Conservation (phyloP, 1,140 invertebrate genomes). For the Helicoverpa zea region DNA sequence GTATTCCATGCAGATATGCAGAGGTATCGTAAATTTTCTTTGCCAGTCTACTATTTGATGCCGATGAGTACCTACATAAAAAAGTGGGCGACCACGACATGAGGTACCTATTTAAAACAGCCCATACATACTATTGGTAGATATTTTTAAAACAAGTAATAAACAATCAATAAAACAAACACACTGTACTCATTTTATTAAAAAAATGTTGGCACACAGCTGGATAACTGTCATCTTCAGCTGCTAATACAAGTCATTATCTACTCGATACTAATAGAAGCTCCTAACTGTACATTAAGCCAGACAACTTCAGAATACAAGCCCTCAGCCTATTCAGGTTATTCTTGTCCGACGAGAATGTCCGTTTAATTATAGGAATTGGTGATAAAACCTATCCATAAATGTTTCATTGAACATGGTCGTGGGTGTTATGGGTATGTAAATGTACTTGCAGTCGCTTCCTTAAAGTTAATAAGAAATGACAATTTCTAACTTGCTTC, state of each 20-base stretch:
- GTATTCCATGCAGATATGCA: too few relatives aligned
- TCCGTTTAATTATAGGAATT: conserved; percentile 29
- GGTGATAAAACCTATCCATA: conserved; percentile 1
- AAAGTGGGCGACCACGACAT: too few relatives aligned
- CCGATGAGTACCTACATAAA: too few relatives aligned
- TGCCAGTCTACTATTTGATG: too few relatives aligned
- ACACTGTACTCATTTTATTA: too few relatives aligned
- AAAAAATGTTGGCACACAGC: background rate
- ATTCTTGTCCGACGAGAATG: conserved; percentile 13
- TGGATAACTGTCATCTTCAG: background rate
- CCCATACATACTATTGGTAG: too few relatives aligned
- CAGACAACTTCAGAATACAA: conserved; percentile 7
- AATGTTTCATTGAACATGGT: conserved; percentile 15
- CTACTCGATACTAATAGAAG: background rate
- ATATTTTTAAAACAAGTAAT: too few relatives aligned
- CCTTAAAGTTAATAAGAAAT: background rate
- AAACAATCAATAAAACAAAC: too few relatives aligned
- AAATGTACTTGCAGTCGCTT: background rate
- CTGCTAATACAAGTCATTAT: background rate
- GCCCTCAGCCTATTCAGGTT: conserved; percentile 16
- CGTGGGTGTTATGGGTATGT: background rate
- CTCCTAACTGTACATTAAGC: conserved; percentile 14
- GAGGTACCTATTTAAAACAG: too few relatives aligned
- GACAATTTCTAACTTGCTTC: too few relatives aligned
- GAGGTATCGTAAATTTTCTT: too few relatives aligned